Conservation (phyloP, 1,140 invertebrate genomes). For the Cephus cinctus region DNA sequence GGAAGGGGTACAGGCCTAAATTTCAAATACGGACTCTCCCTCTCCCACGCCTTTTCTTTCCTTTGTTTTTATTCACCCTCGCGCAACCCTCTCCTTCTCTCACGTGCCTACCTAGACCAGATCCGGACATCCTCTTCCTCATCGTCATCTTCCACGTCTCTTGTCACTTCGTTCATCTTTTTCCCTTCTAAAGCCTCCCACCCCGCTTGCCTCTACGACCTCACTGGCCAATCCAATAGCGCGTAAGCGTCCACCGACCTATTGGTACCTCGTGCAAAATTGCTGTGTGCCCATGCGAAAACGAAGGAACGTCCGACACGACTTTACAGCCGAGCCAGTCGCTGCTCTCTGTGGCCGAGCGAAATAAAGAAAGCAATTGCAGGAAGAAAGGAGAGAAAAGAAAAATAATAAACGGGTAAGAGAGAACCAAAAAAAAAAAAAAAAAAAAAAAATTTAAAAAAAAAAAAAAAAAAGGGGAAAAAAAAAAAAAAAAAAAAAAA, state of each 20-base stretch:
- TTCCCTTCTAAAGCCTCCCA: no score
- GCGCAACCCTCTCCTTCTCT: slow-evolving; percentile 10
- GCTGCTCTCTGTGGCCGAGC: no score
- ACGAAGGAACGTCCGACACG: no score
- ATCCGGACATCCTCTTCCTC: slow-evolving; percentile 26
- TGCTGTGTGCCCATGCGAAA: no score
- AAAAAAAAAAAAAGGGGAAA: slow-evolving; percentile 10
- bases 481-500: slow-evolving; percentile 9
- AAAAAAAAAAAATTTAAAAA: slow-evolving; percentile 14
- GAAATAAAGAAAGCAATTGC: no score
- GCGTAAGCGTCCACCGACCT: no score
- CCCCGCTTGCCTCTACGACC: no score
- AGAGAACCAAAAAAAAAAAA: slow-evolving; percentile 12
- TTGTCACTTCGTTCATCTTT: slow-evolving; percentile 10
- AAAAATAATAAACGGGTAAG: no score
- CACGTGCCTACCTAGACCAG: slow-evolving; percentile 34
- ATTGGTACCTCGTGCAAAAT: no score
- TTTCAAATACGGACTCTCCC: slow-evolving; percentile 24
- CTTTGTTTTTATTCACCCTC: background rate
- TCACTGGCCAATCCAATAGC: no score
- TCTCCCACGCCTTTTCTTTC: background rate
- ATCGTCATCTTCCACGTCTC: background rate
- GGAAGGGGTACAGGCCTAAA: slow-evolving; percentile 21
- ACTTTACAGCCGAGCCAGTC: no score
- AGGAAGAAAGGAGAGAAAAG: no score